Percentiles rank a stretch among this genome's conserved stretches.
These are phyloP conservation scores for Mycetomoellerius zeteki DNA, from an alignment of 1,140 invertebrate genomes.

Conservation along the genomic window DNA sequence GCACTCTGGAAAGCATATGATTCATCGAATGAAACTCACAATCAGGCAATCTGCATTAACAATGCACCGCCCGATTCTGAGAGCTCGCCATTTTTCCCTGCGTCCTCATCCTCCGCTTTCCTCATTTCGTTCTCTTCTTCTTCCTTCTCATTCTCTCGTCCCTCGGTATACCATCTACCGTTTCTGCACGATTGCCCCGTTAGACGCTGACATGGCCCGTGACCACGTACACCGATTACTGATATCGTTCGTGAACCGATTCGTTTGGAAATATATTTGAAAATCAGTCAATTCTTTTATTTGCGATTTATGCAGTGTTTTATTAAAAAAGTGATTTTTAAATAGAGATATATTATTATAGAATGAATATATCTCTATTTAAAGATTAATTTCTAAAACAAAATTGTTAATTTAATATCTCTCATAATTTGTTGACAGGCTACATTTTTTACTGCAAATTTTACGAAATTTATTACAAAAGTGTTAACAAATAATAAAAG, in stretches of 20 bases:
- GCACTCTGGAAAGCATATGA: conserved; percentile 81
- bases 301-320: background rate
- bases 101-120: conserved; percentile 1
- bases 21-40: conserved; percentile 75
- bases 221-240: conserved; percentile 42
- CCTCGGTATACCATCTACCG: background rate
- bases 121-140: conserved; percentile 13
- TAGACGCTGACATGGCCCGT: conserved; percentile 60
- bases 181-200: conserved; percentile 65
- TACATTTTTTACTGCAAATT: background rate
- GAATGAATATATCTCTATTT: background rate
- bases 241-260: conserved; percentile 47
- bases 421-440: background rate
- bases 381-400: background rate
- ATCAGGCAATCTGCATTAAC: conserved; percentile 77
- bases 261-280: conserved; percentile 8
- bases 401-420: background rate
- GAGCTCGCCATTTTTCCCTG: conserved; percentile 38
- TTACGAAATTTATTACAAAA: background rate
- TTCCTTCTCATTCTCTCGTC: conserved; percentile 11
- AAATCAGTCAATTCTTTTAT: background rate
- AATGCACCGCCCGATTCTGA: conserved; percentile 66
- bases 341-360: background rate
- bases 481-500: background rate
- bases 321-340: background rate